Conservation (phyloP, 2,797 vertebrate species). For the Orientallactaga sibirica region DNA sequence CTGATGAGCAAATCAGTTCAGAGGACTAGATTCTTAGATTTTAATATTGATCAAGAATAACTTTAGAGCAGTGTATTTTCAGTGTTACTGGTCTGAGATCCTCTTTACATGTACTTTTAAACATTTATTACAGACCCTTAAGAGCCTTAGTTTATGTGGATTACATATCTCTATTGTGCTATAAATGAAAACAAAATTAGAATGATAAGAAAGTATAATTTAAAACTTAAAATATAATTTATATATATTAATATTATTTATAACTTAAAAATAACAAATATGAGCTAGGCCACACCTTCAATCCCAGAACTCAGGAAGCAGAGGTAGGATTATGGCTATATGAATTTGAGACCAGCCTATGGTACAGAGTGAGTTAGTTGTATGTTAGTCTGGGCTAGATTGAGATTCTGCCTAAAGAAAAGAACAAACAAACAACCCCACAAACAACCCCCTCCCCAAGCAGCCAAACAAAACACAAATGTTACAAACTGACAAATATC, state of each 20-base stretch:
- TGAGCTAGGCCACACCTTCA: no score
- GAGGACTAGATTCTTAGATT: constrained; percentile 27
- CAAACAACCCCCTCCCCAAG: no score
- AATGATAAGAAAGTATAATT: not conserved
- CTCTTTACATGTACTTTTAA: constrained; percentile 20
- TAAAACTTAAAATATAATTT: no score
- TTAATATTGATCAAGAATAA: constrained; percentile 2
- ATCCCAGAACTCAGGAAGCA: no score
- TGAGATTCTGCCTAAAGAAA: no score
- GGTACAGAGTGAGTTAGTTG: no score
- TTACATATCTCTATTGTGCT: not conserved
- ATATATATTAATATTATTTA: no score
- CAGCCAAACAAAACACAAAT: not conserved
- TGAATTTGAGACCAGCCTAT: no score
- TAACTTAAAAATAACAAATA: no score
- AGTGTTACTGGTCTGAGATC: not conserved
- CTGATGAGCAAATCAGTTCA: constrained; percentile 11
- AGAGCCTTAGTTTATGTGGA: not conserved
- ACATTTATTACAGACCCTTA: not conserved
- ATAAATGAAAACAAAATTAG: not conserved
- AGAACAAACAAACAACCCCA: no score
- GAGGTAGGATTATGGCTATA: no score
- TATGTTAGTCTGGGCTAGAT: no score
- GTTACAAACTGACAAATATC: constrained; percentile 31
- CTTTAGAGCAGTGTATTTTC: constrained; percentile 31